Evolutionary conservation across 1,140 invertebrate genomes (phyloP).

Genomic region (Anastatus disparis): DNA sequence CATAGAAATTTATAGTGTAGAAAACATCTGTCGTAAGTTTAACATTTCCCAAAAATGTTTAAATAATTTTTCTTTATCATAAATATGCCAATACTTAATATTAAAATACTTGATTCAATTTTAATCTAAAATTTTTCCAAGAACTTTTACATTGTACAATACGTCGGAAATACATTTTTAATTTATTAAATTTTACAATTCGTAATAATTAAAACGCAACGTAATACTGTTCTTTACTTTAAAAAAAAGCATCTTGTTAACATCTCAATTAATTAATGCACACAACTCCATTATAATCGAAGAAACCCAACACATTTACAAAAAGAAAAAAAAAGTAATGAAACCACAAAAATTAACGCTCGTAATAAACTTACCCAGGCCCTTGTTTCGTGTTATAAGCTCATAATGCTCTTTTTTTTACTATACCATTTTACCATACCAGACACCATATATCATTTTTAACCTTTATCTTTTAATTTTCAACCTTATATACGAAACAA

Average conservation of each 20-base stretch:
- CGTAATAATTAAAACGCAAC: constrained; percentile 2
- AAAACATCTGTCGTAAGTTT: too few species aligned
- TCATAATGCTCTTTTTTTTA: background rate
- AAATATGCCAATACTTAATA: background rate
- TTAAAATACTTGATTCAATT: background rate
- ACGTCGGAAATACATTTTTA: background rate
- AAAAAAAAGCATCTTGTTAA: background rate
- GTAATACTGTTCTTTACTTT: constrained; percentile 6
- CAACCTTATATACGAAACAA: background rate
- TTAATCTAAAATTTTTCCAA: background rate
- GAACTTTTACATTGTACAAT: background rate
- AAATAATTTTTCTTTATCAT: background rate
- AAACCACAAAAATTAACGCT: background rate
- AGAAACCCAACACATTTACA: background rate
- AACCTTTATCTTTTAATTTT: background rate
- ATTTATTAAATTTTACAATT: background rate
- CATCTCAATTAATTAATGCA: background rate
- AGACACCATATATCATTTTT: background rate
- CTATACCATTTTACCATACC: background rate
- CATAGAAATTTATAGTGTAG: too few species aligned
- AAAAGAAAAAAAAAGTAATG: background rate
- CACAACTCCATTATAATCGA: background rate
- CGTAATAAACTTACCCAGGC: background rate
- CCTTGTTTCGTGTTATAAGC: too few species aligned
- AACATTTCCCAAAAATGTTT: background rate